Conservation (phyloP, 2,888 invertebrate species). For the Macrostomum cliftonense region DNA sequence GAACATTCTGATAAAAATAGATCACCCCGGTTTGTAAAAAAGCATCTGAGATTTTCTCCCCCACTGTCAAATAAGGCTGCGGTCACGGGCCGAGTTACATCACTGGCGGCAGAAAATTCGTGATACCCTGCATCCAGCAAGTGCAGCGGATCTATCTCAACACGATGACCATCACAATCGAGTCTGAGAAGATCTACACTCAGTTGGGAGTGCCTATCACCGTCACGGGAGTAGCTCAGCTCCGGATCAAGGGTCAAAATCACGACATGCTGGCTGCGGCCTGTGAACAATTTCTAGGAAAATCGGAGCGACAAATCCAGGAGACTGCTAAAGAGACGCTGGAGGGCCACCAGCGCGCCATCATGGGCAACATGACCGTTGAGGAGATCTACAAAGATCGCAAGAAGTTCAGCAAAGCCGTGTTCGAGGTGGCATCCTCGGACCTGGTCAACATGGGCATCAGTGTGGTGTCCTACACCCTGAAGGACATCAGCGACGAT, state of each 20-base stretch:
- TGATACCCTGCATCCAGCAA: constrained; percentile 66
- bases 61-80: too few relatives aligned
- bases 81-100: constrained; percentile 77
- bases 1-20: too few relatives aligned
- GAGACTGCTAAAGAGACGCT: constrained; percentile 36
- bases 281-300: constrained; percentile 38
- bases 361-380: constrained; percentile 41
- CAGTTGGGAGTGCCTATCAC: constrained; percentile 89
- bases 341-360: constrained; percentile 40
- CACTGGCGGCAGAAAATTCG: constrained; percentile 86
- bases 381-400: constrained; percentile 39
- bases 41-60: too few relatives aligned
- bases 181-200: constrained; percentile 83
- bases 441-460: constrained; percentile 38
- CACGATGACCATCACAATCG: constrained; percentile 87
- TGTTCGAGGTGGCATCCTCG: constrained; percentile 38
- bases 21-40: too few relatives aligned
- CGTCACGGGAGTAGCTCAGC: constrained; percentile 90
- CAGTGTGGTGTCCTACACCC: constrained; percentile 33
- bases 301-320: constrained; percentile 30
- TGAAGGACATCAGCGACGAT: constrained; percentile 37
- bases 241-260: constrained; percentile 40
- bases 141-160: constrained; percentile 65
- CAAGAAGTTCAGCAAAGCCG: constrained; percentile 38
- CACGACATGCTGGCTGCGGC: constrained; percentile 36